These are phyloP conservation scores for Lysandra bellargus DNA, from an alignment of 2,888 invertebrate species.

Conservation along the genomic window DNA sequence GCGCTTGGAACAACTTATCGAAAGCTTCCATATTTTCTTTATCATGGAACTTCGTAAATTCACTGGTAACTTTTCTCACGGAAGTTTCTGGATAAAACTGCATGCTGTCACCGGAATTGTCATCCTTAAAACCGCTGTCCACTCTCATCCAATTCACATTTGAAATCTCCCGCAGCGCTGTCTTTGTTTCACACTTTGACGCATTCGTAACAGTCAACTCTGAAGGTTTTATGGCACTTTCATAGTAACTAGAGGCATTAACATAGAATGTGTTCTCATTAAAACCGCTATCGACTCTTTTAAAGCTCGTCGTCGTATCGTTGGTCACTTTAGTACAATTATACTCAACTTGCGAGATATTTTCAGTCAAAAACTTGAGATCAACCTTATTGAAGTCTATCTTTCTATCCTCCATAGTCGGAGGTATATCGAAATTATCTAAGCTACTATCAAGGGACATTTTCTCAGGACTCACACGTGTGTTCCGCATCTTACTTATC, in stretches of 20 bases:
- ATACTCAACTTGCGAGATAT: conserved; percentile 58
- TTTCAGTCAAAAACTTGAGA: conserved; percentile 75
- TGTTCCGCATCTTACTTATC: conserved; percentile 69
- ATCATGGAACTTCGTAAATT: conserved; percentile 57
- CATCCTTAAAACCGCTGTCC: conserved; percentile 75
- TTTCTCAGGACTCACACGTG: conserved; percentile 53
- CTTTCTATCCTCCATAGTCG: conserved; percentile 66
- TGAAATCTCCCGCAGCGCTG: conserved; percentile 68
- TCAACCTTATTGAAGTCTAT: conserved; percentile 72
- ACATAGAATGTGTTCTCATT: conserved; percentile 70
- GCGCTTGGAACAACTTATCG: conserved; percentile 55
- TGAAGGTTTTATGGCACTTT: conserved; percentile 77
- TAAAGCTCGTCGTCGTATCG: conserved; percentile 62
- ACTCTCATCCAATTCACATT: conserved; percentile 72
- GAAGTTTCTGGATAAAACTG: conserved; percentile 61
- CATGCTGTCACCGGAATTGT: conserved; percentile 64
- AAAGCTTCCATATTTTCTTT: conserved; percentile 68
- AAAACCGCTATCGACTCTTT: conserved; percentile 70
- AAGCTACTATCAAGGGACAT: conserved; percentile 73
- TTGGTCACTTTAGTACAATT: conserved; percentile 53
- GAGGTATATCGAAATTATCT: conserved; percentile 62
- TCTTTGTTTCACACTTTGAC: conserved; percentile 53
- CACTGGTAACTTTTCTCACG: conserved; percentile 50
- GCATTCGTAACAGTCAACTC: conserved; percentile 66
- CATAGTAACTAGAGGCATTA: conserved; percentile 72